A percentile compares a stretch with the other conserved stretches of the same genome.
phyloP scores from a whole-genome alignment of 1,140 invertebrate genomes.

The Brachionus asplanchnoidis region DNA sequence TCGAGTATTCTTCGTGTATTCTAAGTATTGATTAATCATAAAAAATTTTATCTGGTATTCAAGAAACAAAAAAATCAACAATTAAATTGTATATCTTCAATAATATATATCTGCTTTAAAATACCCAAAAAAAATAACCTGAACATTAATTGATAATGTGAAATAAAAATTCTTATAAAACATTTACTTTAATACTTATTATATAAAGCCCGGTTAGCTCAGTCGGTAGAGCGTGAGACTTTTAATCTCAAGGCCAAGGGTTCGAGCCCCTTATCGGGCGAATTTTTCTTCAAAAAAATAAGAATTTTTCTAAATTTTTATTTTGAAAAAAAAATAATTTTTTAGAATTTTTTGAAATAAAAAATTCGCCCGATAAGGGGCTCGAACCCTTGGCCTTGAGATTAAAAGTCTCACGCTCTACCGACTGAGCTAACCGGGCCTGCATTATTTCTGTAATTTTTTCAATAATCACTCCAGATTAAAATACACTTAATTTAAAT shows the following conservation, averaged over 20 bases:
- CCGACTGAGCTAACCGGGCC: slow-evolving; percentile 26
- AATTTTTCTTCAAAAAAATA: neutral
- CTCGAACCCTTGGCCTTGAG: slow-evolving; percentile 22
- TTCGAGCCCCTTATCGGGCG: slow-evolving; percentile 23
- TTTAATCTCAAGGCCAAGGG: slow-evolving; percentile 26
- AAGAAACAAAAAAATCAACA: too few species aligned
- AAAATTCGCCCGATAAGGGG: slow-evolving; percentile 21
- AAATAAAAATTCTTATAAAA: neutral
- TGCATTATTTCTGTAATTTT: neutral
- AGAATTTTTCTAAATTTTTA: neutral
- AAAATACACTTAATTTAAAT: neutral
- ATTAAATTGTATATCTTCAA: too few species aligned
- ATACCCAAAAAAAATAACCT: too few species aligned
- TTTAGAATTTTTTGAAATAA: neutral
- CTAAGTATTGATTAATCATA: too few species aligned
- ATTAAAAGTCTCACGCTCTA: slow-evolving; percentile 33
- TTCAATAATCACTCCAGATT: too few species aligned
- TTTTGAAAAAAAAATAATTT: neutral
- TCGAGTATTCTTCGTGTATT: too few species aligned
- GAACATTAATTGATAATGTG: neutral
- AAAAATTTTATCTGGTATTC: too few species aligned
- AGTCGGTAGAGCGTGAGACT: slow-evolving; percentile 25
- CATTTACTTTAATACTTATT: too few species aligned
- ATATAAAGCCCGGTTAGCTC: neutral
- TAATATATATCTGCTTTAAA: too few species aligned